Evolutionary conservation across 1,140 invertebrate genomes (phyloP).

Genomic region (Aphelenchoides fujianensis): DNA sequence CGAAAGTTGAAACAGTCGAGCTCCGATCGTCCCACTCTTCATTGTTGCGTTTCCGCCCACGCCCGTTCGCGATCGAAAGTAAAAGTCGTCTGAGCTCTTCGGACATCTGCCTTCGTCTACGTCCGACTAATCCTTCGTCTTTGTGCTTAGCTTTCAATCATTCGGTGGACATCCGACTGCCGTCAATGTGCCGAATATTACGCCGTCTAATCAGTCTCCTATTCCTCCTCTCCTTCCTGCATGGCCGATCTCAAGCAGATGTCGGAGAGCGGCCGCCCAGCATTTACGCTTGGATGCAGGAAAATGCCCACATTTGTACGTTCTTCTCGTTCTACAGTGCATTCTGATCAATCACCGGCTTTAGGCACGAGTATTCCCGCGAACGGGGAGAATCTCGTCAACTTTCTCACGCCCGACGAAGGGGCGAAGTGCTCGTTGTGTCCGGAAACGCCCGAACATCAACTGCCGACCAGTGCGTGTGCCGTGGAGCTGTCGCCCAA

Average conservation of each 20-base stretch:
- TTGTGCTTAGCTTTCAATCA: no score
- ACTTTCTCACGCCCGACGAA: constrained; percentile 42
- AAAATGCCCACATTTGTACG: constrained; percentile 53
- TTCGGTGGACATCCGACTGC: no score
- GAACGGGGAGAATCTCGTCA: constrained; percentile 45
- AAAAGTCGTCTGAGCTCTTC: background rate
- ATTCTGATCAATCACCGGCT: constrained; percentile 1
- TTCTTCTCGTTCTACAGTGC: constrained; percentile 21
- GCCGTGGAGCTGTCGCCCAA: constrained; percentile 41
- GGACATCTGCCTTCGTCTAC: background rate
- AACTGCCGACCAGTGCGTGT: constrained; percentile 46
- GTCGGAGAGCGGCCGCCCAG: constrained; percentile 34
- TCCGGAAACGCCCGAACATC: constrained; percentile 27
- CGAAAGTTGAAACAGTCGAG: background rate
- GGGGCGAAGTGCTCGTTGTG: constrained; percentile 47
- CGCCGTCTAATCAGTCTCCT: no score
- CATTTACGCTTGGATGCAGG: constrained; percentile 52
- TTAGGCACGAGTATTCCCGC: constrained; percentile 46
- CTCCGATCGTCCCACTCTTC: no score
- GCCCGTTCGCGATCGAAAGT: background rate
- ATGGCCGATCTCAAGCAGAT: background rate
- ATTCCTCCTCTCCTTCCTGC: background rate
- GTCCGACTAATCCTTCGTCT: no score
- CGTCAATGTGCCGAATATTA: no score
- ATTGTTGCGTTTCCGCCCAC: background rate